A percentile compares a stretch with the other conserved stretches of the same genome.
phyloP scores from a whole-genome alignment of 2,113 vertebrate species.

The Ranitomeya variabilis region DNA sequence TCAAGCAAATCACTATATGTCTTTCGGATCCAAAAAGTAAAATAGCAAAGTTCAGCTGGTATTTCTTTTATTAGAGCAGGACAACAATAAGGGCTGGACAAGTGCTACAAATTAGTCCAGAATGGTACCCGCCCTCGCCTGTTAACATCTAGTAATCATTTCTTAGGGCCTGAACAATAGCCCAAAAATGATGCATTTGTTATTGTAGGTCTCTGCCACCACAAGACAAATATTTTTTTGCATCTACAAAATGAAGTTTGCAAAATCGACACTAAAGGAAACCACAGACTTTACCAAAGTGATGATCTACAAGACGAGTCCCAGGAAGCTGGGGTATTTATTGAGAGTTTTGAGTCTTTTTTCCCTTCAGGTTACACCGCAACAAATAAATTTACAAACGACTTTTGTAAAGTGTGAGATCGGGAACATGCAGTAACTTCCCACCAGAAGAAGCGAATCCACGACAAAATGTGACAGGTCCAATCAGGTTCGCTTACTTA shows the following conservation, averaged over 20 bases:
- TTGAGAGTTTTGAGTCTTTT: neutral
- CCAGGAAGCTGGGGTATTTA: constrained; percentile 29
- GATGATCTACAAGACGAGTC: constrained; percentile 20
- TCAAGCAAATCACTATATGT: too few species aligned
- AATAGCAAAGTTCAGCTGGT: too few species aligned
- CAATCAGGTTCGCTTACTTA: too few species aligned
- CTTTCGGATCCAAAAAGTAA: too few species aligned
- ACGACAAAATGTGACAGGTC: too few species aligned
- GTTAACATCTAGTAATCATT: too few species aligned
- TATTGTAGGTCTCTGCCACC: neutral
- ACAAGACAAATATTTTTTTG: neutral
- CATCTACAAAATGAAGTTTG: constrained; percentile 32
- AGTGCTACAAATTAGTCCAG: too few species aligned
- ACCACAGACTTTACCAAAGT: constrained; percentile 24
- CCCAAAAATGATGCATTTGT: neutral
- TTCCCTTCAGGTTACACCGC: constrained; percentile 17
- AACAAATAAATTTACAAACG: neutral
- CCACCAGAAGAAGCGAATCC: neutral
- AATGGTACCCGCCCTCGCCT: too few species aligned
- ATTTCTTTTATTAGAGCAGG: too few species aligned
- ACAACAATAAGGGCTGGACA: too few species aligned
- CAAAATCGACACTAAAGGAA: constrained; percentile 35
- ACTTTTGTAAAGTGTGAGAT: constrained; percentile 12
- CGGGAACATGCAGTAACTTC: constrained; percentile 14
- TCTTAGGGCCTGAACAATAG: too few species aligned